Base-by-base conservation (phyloP, 1,140 invertebrate genomes). In the Magallana ariakensis region DNA sequence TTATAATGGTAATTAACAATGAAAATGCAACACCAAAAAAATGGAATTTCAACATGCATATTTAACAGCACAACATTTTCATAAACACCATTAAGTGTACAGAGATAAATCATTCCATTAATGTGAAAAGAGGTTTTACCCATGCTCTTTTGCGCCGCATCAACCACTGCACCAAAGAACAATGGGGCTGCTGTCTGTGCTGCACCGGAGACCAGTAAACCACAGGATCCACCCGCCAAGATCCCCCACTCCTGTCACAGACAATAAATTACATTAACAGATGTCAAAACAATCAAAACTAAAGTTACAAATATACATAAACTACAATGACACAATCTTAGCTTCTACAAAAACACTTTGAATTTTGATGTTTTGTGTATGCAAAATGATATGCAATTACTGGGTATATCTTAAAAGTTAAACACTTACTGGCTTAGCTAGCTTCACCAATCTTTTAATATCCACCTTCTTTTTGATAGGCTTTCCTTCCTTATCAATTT, bases 151-250 rank as follows among this genome's bases (percentile, higher is more conserved):
- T 91, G 87, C 13, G 94, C 94, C 62, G 93, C 92, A 91, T 94
- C 94, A 9, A 94, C 94, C 16, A 94, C 93, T 87, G 91, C 92
- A 66, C 94, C 94, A 91, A 94, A 94, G 84, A 93, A 94, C 19
- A 94, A 87, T 22, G 94, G 94, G 11, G 92, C 92, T 5, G 93
- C 90, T 83, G 94, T 94, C 83, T 92, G 91, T 8, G 90, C 86
- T 1, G 87, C 93, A 88, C 93, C 93, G 3, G 93, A 92, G 10
- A 91, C 82, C 13, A 94, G 62, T 26, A 94, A 84, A 22, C 90
- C 90, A 0, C 91, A 16, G 54, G 87, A 83, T 0, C 88, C 94
- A n/a, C 84, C 57, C 0, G 82, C 11, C 1, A 94, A 19, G n/a
- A 94, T 83, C 8, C 86, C 86, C 22, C 87, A 16, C 87, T 94